These are phyloP conservation scores for Therioaphis trifolii DNA, from an alignment of 2,888 invertebrate genomes.

Conservation along the genomic window DNA sequence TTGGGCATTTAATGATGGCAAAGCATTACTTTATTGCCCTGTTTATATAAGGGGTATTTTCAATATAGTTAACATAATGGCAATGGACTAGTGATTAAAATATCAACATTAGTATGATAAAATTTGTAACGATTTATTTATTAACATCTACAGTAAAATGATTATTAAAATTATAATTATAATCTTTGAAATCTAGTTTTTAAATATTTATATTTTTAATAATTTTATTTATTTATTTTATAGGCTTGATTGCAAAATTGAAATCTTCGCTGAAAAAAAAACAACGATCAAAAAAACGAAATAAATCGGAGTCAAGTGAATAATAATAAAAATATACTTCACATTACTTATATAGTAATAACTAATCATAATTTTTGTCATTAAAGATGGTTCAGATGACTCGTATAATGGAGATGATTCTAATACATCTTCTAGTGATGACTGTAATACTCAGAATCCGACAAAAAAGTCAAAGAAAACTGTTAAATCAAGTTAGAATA, in stretches of 20 bases:
- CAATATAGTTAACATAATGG: too few species aligned
- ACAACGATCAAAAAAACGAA: not conserved
- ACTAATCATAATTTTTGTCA: not conserved
- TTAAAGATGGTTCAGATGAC: constrained; percentile 1
- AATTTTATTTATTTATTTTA: too few species aligned
- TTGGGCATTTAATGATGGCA: too few species aligned
- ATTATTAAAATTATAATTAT: too few species aligned
- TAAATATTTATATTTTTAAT: too few species aligned
- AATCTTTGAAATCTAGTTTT: too few species aligned
- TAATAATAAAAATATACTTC: not conserved
- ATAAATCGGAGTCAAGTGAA: not conserved
- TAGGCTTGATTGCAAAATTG: constrained; percentile 33
- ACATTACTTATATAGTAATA: not conserved
- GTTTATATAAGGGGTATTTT: too few species aligned
- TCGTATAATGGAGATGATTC: constrained; percentile 27
- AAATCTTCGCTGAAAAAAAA: constrained; percentile 15
- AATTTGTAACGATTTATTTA: too few species aligned
- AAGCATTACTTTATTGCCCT: too few species aligned
- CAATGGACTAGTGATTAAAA: too few species aligned
- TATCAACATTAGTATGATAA: too few species aligned
- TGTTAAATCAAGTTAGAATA: constrained; percentile 28
- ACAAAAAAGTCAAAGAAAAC: not conserved
- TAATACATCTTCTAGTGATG: not conserved
- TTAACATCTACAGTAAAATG: too few species aligned
- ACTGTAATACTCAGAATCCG: not conserved